Conservation (phyloP, 2,797 vertebrate species). For the Molossus molossus region DNA sequence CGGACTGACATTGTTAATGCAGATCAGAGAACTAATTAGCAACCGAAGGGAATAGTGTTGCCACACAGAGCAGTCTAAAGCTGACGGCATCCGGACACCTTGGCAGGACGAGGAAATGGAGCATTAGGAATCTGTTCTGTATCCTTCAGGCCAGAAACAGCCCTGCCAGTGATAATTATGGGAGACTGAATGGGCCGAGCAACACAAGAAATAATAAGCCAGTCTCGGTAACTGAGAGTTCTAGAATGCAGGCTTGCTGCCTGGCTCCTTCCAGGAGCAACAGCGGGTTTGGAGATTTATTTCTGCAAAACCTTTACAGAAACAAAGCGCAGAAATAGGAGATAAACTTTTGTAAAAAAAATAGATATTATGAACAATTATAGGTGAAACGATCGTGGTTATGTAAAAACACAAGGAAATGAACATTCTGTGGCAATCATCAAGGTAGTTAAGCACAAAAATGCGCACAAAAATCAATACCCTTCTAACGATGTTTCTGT, state of each 20-base stretch:
- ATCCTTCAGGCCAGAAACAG: slow-evolving; percentile 49
- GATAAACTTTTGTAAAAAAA: not conserved
- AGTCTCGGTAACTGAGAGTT: not conserved
- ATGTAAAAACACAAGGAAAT: slow-evolving; percentile 36
- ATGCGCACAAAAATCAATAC: not conserved
- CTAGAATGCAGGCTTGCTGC: not conserved
- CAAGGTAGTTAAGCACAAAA: not conserved
- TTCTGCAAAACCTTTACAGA: slow-evolving; percentile 5
- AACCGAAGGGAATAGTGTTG: slow-evolving; percentile 70
- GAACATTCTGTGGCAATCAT: not conserved
- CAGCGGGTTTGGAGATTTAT: not conserved
- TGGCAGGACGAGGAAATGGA: slow-evolving; percentile 61
- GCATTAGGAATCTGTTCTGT: slow-evolving; percentile 47
- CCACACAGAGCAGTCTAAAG: slow-evolving; percentile 24
- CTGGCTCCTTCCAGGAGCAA: not conserved
- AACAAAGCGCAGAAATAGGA: not conserved
- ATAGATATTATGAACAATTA: not conserved
- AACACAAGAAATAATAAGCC: slow-evolving; percentile 12
- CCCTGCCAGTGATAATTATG: slow-evolving; percentile 54
- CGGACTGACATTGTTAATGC: slow-evolving; percentile 37
- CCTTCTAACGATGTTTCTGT: not conserved
- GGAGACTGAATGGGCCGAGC: not conserved
- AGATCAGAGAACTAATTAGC: slow-evolving; percentile 72
- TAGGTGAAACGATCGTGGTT: not conserved
- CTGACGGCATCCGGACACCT: slow-evolving; percentile 7